Evolutionary conservation across 2,888 invertebrate genomes (phyloP).

Genomic region (Caenorhabditis auriculariae): DNA sequence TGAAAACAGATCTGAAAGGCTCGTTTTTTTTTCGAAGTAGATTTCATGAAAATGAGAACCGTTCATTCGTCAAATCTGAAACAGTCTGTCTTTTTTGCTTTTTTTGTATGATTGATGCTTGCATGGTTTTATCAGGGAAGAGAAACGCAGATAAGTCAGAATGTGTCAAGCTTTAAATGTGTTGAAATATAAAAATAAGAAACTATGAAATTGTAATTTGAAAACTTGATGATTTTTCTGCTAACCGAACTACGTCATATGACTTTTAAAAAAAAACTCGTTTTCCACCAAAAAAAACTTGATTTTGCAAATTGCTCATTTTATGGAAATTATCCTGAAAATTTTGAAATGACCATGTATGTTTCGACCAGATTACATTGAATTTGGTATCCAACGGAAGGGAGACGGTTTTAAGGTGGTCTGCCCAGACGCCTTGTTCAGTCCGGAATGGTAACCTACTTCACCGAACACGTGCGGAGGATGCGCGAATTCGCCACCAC

Average conservation of each 20-base stretch:
- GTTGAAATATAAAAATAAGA: no score
- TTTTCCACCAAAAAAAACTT: background rate
- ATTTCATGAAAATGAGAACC: background rate
- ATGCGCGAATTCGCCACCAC: slow-evolving; percentile 26
- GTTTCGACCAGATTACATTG: no score
- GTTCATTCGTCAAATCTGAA: no score
- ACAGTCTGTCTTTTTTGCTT: background rate
- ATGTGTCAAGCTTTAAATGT: no score
- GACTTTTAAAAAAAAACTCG: no score
- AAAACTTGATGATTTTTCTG: no score
- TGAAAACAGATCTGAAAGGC: slow-evolving; percentile 41
- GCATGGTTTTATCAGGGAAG: no score
- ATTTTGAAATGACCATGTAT: no score
- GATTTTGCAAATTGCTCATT: background rate
- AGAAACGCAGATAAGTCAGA: no score
- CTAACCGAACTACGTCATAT: no score
- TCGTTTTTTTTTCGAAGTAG: background rate
- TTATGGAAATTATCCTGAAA: background rate
- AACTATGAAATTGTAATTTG: no score
- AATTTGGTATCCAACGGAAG: background rate
- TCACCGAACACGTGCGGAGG: slow-evolving; percentile 23
- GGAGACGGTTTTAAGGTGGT: slow-evolving; percentile 16
- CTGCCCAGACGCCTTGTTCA: slow-evolving; percentile 33
- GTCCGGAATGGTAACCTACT: slow-evolving; percentile 36
- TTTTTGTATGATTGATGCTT: no score